Evolutionary conservation across 1,140 invertebrate genomes (phyloP).

Genomic region (Drosophila saltans): DNA sequence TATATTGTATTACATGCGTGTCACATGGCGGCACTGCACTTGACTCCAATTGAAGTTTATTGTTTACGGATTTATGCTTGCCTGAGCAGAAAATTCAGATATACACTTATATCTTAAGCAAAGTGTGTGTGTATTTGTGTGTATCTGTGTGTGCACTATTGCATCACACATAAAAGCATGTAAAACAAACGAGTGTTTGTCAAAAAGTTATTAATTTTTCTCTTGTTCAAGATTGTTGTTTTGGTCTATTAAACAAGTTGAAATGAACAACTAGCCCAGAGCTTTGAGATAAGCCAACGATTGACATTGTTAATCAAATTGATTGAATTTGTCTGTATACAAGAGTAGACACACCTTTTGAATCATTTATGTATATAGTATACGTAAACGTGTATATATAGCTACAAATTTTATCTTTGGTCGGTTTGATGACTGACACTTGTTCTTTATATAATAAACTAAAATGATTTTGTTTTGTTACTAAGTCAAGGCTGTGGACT

Average conservation of each 20-base stretch:
- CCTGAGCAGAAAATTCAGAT: conserved; percentile 67
- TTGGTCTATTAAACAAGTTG: neutral
- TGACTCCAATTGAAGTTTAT: conserved; percentile 72
- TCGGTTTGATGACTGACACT: no score
- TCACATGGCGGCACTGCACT: conserved; percentile 53
- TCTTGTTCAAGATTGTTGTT: neutral
- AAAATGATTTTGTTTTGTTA: no score
- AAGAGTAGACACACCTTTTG: no score
- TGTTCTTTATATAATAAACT: no score
- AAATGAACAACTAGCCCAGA: neutral
- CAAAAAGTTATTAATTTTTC: neutral
- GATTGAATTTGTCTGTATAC: no score
- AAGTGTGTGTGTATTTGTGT: neutral
- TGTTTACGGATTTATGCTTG: conserved; percentile 78
- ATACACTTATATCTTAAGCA: conserved; percentile 1
- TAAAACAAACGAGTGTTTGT: neutral
- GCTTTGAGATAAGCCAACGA: no score
- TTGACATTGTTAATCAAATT: no score
- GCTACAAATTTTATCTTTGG: no score
- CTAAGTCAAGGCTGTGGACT: no score
- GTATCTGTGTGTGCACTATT: neutral
- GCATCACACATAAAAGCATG: neutral
- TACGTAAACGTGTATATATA: no score
- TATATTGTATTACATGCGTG: conserved; percentile 26
- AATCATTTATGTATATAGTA: no score